These are phyloP conservation scores for Porites divaricata DNA, from an alignment of 92 coral and sea anemone species.

Conservation along the genomic window DNA sequence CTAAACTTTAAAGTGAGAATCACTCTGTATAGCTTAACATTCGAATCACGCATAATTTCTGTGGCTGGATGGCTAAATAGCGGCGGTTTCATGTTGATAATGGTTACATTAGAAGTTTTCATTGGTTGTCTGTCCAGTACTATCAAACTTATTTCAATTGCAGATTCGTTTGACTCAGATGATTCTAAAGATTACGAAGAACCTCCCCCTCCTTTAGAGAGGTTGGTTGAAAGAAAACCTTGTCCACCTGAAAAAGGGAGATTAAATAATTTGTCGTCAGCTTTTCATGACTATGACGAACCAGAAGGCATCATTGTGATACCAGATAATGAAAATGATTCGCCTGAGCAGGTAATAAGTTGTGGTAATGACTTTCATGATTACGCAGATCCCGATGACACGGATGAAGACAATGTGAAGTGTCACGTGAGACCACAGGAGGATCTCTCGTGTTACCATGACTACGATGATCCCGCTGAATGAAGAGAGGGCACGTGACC, in stretches of 20 bases:
- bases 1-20: neutral
- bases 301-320: constrained; percentile 37
- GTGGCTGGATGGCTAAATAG: too few species aligned
- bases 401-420: constrained; percentile 3
- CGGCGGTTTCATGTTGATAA: too few species aligned
- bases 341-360: neutral
- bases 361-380: constrained; percentile 29
- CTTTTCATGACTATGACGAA: constrained; percentile 38
- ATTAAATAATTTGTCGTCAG: constrained; percentile 37
- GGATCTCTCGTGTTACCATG: constrained; percentile 22
- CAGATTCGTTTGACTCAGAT: constrained; percentile 33
- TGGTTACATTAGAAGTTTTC: too few species aligned
- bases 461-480: constrained; percentile 19
- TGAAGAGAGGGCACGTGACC: neutral
- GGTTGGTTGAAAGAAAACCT: neutral
- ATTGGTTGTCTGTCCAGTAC: too few species aligned
- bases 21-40: neutral
- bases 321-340: constrained; percentile 23
- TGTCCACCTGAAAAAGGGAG: neutral
- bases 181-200: constrained; percentile 42
- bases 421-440: neutral
- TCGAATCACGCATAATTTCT: too few species aligned
- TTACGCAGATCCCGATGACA: constrained; percentile 31
- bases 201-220: constrained; percentile 7
- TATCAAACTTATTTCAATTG: neutral